These are phyloP conservation scores for Tiaroga cobitis DNA, from an alignment of 2,797 vertebrate genomes.

Conservation along the genomic window DNA sequence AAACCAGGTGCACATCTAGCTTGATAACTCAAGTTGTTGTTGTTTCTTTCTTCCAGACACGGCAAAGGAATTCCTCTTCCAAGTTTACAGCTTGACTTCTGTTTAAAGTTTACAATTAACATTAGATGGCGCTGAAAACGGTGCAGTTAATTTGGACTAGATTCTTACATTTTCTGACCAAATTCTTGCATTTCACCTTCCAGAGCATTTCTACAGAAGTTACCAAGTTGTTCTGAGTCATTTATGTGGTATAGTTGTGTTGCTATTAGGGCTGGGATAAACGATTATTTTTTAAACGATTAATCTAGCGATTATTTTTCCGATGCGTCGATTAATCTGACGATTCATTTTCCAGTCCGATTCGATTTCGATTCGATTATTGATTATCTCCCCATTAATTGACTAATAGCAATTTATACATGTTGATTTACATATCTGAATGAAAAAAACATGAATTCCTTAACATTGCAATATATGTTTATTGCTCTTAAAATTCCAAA, in stretches of 20 bases:
- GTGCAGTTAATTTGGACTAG: neutral
- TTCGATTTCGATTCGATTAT: too few relatives aligned
- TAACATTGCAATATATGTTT: too few relatives aligned
- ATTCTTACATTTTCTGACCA: neutral
- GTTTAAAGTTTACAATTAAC: neutral
- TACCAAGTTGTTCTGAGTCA: neutral
- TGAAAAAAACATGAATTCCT: too few relatives aligned
- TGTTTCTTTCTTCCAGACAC: neutral
- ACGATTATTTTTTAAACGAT: too few relatives aligned
- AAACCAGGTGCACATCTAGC: conserved; percentile 38
- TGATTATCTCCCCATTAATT: too few relatives aligned
- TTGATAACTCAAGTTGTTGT: conserved; percentile 27
- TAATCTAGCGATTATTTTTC: too few relatives aligned
- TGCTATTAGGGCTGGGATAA: too few relatives aligned
- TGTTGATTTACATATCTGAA: too few relatives aligned
- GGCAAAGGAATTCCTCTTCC: neutral
- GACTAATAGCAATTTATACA: too few relatives aligned
- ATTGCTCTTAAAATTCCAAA: too few relatives aligned
- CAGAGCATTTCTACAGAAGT: neutral
- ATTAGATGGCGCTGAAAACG: neutral
- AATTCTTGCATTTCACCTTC: neutral
- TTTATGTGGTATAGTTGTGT: neutral
- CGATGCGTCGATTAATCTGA: too few relatives aligned
- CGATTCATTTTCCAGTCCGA: too few relatives aligned
- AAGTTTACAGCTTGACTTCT: neutral